These are phyloP conservation scores for Drosophila monieri DNA, from an alignment of 2,888 invertebrate species.

Conservation along the genomic window DNA sequence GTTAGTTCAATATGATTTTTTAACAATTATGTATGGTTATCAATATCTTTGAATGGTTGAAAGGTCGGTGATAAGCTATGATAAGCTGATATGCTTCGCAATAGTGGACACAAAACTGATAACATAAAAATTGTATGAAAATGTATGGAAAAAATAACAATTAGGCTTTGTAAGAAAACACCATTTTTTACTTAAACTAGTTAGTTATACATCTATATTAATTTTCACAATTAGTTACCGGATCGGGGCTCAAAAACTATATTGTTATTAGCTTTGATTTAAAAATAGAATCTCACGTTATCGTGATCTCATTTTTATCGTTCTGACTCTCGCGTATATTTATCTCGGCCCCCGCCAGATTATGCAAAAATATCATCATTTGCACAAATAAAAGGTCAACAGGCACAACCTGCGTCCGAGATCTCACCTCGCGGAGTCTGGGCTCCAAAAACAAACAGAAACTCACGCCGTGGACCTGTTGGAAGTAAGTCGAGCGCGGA, in stretches of 20 bases:
- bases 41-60: background rate
- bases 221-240: background rate
- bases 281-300: conserved; percentile 59
- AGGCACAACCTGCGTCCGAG: conserved; percentile 47
- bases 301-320: conserved; percentile 71
- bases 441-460: conserved; percentile 10
- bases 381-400: conserved; percentile 61
- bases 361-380: conserved; percentile 61
- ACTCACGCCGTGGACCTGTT: conserved; percentile 51
- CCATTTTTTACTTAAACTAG: background rate
- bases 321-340: conserved; percentile 49
- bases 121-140: no score
- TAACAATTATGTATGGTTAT: no score
- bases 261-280: conserved; percentile 30
- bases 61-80: background rate
- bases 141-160: background rate
- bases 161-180: no score
- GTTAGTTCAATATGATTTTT: background rate
- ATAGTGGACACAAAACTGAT: background rate
- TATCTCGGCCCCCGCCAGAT: conserved; percentile 24
- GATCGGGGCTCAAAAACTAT: conserved; percentile 4
- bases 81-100: background rate
- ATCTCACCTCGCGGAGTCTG: conserved; percentile 32
- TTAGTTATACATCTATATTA: background rate
- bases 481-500: conserved; percentile 27